Evolutionary conservation across 1,140 invertebrate genomes (phyloP).

Genomic region (Lepidurus apus): DNA sequence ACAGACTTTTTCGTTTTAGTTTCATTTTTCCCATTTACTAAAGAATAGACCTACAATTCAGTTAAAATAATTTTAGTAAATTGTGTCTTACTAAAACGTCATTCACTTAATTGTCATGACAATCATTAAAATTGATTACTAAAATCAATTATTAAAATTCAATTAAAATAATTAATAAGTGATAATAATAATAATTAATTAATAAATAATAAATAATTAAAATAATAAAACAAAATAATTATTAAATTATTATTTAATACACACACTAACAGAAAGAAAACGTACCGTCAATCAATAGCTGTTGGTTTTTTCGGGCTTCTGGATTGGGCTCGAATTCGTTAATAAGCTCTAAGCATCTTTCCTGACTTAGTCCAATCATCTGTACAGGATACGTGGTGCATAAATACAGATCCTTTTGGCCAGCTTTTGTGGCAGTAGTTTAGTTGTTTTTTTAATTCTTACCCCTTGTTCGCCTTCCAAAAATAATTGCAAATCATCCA

Average conservation of each 20-base stretch:
- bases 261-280: conserved; percentile 22
- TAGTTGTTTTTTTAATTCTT: conserved; percentile 40
- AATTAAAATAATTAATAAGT: too few species aligned
- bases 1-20: not conserved
- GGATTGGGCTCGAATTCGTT: conserved; percentile 54
- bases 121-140: too few species aligned
- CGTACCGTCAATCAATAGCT: conserved; percentile 57
- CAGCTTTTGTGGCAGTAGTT: not conserved
- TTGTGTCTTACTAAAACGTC: too few species aligned
- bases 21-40: not conserved
- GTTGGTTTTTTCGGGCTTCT: conserved; percentile 51
- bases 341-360: conserved; percentile 52
- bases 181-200: not conserved
- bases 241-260: not conserved
- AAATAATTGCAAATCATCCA: conserved; percentile 57
- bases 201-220: not conserved
- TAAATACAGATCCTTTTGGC: conserved; percentile 24
- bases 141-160: too few species aligned
- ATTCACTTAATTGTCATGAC: too few species aligned
- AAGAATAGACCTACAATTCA: not conserved
- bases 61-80: not conserved
- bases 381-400: conserved; percentile 39
- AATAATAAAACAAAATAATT: not conserved
- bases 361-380: conserved; percentile 52
- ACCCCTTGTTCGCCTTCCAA: conserved; percentile 62